phyloP scores from a whole-genome alignment of 2,797 vertebrate species.

The Acanthurus lineatus region DNA sequence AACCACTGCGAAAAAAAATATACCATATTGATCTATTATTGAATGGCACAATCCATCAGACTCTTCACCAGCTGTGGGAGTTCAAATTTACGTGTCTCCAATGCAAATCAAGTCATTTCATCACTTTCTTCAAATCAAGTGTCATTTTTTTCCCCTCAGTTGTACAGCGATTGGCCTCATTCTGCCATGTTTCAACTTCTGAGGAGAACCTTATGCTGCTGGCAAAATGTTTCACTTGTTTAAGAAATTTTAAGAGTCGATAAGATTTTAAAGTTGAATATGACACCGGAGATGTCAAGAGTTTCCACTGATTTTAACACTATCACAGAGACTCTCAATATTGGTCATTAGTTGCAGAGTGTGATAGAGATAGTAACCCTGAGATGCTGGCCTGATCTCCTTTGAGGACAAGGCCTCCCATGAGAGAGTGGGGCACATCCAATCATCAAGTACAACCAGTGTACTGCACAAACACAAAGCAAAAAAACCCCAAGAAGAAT shows the following conservation, averaged over 20 bases:
- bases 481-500: too few relatives aligned
- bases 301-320: constrained; percentile 5
- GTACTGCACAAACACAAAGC: too few relatives aligned
- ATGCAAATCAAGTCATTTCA: constrained; percentile 50
- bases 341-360: neutral
- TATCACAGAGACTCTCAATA: neutral
- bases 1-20: constrained; percentile 6
- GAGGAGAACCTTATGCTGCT: constrained; percentile 19
- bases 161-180: constrained; percentile 50
- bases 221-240: constrained; percentile 37
- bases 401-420: too few relatives aligned
- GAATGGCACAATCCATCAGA: constrained; percentile 45
- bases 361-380: too few relatives aligned
- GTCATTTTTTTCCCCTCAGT: constrained; percentile 22
- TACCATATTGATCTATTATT: constrained; percentile 62
- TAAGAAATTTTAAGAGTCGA: constrained; percentile 5
- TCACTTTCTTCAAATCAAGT: constrained; percentile 40
- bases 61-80: constrained; percentile 7
- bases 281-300: constrained; percentile 9
- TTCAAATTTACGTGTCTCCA: constrained; percentile 14
- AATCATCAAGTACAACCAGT: too few relatives aligned
- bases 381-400: too few relatives aligned
- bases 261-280: neutral
- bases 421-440: too few relatives aligned
- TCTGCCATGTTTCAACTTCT: constrained; percentile 59